Percentiles rank a stretch among this genome's conserved stretches.
Evolutionary conservation across 2,113 vertebrate genomes (phyloP).

Genomic region (Gila orcuttii): DNA sequence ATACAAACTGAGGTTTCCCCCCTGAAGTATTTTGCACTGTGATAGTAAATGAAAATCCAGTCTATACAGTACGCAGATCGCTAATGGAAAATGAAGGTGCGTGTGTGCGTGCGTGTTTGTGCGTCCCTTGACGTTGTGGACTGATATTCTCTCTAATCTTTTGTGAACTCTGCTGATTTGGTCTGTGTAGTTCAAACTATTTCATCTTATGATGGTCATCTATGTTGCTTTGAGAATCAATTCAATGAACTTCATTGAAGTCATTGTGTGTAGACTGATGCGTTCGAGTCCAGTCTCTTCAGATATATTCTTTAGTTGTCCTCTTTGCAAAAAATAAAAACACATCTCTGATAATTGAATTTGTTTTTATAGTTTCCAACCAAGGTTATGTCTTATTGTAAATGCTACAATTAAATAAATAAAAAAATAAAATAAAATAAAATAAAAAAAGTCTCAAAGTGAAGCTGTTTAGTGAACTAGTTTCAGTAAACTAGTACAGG

Average conservation of each 20-base stretch:
- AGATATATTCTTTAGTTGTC: slow-evolving; percentile 56
- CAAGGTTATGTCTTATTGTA: slow-evolving; percentile 14
- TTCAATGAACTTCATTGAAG: slow-evolving; percentile 4
- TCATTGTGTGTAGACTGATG: slow-evolving; percentile 44
- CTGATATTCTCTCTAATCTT: slow-evolving; percentile 76
- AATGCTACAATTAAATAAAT: slow-evolving; percentile 8
- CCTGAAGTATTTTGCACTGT: slow-evolving; percentile 83
- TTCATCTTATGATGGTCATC: slow-evolving; percentile 49
- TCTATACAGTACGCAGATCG: slow-evolving; percentile 80
- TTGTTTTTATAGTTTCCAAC: slow-evolving; percentile 44
- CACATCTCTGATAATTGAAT: slow-evolving; percentile 45
- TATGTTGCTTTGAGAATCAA: slow-evolving; percentile 45
- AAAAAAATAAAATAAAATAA: background rate
- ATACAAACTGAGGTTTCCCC: slow-evolving; percentile 69
- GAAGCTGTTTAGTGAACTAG: slow-evolving; percentile 47
- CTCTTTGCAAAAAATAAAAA: slow-evolving; percentile 40
- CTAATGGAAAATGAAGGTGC: slow-evolving; percentile 79
- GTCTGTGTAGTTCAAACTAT: slow-evolving; percentile 49
- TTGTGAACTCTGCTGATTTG: slow-evolving; percentile 74
- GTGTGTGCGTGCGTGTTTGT: slow-evolving; percentile 80
- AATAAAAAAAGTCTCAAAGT: slow-evolving; percentile 33
- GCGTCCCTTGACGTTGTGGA: slow-evolving; percentile 82
- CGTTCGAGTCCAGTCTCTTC: slow-evolving; percentile 36
- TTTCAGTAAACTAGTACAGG: slow-evolving; percentile 50
- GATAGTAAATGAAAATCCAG: slow-evolving; percentile 80